These are phyloP conservation scores for Chromoteleia sp. DNA, from an alignment of 2,888 invertebrate species.

Conservation along the genomic window DNA sequence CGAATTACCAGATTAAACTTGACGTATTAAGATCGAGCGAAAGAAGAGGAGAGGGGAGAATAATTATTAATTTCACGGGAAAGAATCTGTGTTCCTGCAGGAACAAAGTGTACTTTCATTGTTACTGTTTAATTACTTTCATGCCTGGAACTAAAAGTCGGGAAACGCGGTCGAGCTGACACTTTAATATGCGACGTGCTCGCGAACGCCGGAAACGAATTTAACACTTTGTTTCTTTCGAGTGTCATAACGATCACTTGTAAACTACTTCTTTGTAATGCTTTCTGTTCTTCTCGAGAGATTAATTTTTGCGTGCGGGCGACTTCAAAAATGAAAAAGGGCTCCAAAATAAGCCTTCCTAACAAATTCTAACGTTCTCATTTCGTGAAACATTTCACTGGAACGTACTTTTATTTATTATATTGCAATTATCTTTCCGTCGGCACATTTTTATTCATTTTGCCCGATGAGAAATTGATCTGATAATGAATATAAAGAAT, in stretches of 20 bases:
- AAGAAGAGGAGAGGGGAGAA: constrained; percentile 14
- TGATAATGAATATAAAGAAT: too few species aligned
- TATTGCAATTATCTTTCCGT: too few species aligned
- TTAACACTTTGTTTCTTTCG: constrained; percentile 75
- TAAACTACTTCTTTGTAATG: constrained; percentile 51
- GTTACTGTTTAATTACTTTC: constrained; percentile 75
- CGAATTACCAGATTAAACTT: neutral
- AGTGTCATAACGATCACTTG: constrained; percentile 58
- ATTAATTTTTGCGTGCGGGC: constrained; percentile 19
- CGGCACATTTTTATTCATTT: too few species aligned
- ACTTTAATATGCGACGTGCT: constrained; percentile 74
- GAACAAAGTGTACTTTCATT: constrained; percentile 64
- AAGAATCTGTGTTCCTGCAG: constrained; percentile 51
- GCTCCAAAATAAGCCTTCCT: neutral
- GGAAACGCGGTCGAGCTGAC: constrained; percentile 65
- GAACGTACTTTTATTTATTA: too few species aligned
- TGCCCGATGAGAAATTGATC: too few species aligned
- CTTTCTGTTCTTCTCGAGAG: constrained; percentile 29
- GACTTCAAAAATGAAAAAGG: constrained; percentile 9
- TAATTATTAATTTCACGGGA: constrained; percentile 59
- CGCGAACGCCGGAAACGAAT: constrained; percentile 73
- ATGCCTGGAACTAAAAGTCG: constrained; percentile 69
- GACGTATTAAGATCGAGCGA: constrained; percentile 1
- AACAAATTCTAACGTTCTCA: too few species aligned
- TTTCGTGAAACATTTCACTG: too few species aligned